These are phyloP conservation scores for Volucella inflata DNA, from an alignment of 2,888 invertebrate species.

Conservation along the genomic window DNA sequence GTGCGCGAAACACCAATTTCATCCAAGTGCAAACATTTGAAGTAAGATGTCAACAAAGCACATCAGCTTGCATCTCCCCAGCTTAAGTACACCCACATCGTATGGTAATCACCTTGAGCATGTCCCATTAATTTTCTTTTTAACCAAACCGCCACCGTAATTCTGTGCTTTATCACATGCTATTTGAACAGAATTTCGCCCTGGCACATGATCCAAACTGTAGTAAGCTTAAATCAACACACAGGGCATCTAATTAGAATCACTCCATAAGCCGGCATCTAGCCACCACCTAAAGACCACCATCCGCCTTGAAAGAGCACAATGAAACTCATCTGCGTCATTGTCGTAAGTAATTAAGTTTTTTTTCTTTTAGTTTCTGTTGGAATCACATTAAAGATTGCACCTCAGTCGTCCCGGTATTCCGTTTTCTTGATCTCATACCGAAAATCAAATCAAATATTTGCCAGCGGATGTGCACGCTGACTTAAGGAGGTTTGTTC, in stretches of 20 bases:
- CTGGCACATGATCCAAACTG: constrained; percentile 41
- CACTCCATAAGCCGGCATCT: constrained; percentile 12
- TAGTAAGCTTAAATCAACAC: constrained; percentile 58
- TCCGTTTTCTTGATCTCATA: constrained; percentile 50
- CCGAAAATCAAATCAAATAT: constrained; percentile 72
- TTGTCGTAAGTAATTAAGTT: constrained; percentile 51
- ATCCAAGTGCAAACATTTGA: constrained; percentile 18
- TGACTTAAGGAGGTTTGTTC: constrained; percentile 49
- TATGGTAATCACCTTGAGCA: constrained; percentile 19
- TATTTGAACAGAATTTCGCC: constrained; percentile 55
- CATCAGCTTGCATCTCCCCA: neutral
- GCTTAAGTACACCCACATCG: neutral
- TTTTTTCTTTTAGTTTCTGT: constrained; percentile 7
- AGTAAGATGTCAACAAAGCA: constrained; percentile 44
- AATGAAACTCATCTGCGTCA: constrained; percentile 50
- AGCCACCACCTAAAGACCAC: constrained; percentile 8
- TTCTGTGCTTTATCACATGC: constrained; percentile 27
- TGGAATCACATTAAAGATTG: constrained; percentile 57
- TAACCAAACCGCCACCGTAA: constrained; percentile 37
- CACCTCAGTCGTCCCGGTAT: constrained; percentile 35
- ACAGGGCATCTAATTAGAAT: constrained; percentile 54
- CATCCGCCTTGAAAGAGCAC: constrained; percentile 28
- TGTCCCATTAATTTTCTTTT: constrained; percentile 28
- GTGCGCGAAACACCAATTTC: too few relatives aligned
- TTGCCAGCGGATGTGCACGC: constrained; percentile 65